Evolutionary conservation across 2,888 invertebrate genomes (phyloP).

Genomic region (Chrysomela aeneicollis): DNA sequence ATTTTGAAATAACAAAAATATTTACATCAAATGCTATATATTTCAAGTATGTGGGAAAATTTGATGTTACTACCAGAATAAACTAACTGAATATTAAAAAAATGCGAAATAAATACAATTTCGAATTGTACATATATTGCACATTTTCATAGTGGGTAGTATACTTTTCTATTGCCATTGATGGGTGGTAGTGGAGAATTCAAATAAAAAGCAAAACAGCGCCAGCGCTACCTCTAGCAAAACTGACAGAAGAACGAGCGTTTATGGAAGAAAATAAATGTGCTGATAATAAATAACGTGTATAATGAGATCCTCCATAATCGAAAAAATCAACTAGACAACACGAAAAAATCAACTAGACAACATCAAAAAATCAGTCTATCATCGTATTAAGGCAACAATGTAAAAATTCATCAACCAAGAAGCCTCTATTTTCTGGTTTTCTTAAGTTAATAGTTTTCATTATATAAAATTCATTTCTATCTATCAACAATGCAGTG

Average conservation of each 20-base stretch:
- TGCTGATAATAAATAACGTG: background rate
- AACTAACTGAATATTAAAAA: background rate
- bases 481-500: background rate
- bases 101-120: background rate
- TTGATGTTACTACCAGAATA: too few relatives aligned
- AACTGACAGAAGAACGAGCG: background rate
- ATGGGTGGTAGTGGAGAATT: background rate
- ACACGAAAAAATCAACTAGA: conserved; percentile 26
- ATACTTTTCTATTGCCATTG: background rate
- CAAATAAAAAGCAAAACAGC: too few relatives aligned
- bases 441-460: background rate
- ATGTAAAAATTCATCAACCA: conserved; percentile 44
- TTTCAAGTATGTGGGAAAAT: background rate
- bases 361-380: conserved; percentile 53
- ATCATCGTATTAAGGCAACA: conserved; percentile 54
- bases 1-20: conserved; percentile 37
- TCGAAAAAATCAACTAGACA: background rate
- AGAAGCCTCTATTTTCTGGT: conserved; percentile 7
- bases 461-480: background rate
- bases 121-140: background rate
- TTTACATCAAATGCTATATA: conserved; percentile 25
- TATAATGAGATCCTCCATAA: background rate
- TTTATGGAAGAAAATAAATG: too few relatives aligned
- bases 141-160: background rate
- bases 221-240: background rate